Base-by-base conservation (phyloP, 2,113 vertebrate species). In the Cygnus atratus region DNA sequence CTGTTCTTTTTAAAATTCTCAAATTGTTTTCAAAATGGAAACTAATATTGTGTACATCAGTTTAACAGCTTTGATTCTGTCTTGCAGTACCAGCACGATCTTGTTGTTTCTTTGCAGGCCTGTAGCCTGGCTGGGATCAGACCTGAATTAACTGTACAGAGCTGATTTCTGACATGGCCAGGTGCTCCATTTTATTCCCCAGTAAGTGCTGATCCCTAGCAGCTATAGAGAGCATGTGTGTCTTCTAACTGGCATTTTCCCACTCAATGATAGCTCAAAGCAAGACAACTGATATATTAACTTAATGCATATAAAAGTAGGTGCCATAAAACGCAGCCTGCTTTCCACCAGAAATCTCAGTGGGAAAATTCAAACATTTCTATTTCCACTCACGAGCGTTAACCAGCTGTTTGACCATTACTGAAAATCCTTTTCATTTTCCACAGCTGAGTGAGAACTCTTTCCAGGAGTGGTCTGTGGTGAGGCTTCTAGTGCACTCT, bases 351-450 rank as follows among this genome's bases (percentile, higher is more conserved):
- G 83, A 76, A 94, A 75, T 87, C 90, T 81, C 95, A 84, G 0
- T 6, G 19, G 92, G 83, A 39, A 87, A 82, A 84, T 57, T 46
- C 26, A 58, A 44, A 24, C 65, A 59, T 86, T 87, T 84, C 77
- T 39, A 58, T 93, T 96, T 92, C 86, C 81, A 87, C 77, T 92
- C 86, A 21, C 57, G 75, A 89, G 70, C 44, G 18, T 75, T 68
- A 76, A 55, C 39, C 90, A 95, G 88, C 92, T 87, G 76, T 65
- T 88, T 46, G 79, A 65, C 57, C 92, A 3, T 61, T 94, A 83
- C 92, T 76, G 92, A 88, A 95, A 94, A 84, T 70, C 72, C 58
- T 89, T 81, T 41, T 25, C 37, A 43, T 90, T 84, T 93, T 96
- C 90, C 92, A 93, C 37, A 92, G 16, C 33, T 21, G 26, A 93